Base-by-base conservation (phyloP, 64 coral and sea anemone species). In the Astreopora myriophthalma region DNA sequence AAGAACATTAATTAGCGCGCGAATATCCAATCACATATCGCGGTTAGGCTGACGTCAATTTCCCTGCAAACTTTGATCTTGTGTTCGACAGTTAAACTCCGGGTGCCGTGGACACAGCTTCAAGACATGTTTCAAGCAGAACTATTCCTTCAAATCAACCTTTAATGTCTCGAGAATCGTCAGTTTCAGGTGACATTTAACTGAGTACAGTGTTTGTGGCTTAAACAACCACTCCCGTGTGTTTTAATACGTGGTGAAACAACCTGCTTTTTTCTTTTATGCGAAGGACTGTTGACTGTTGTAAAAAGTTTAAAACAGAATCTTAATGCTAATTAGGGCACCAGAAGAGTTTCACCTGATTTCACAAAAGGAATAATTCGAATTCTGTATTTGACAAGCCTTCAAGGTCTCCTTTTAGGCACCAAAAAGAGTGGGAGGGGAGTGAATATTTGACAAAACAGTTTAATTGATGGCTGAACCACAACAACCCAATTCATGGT, bases 11-110 rank as follows among this genome's bases (percentile, higher is more conserved):
- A 83, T 83, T 83, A 83, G 34, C 8, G 19, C 20, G 57, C 32
- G 12, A 48, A 33, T 23, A 83, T 16, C 79, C 79, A 83, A 83
- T 83, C 79, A 83, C 28, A 65, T 57, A 9, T 37, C 55, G 55
- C 14, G 32, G 17, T 63, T 35, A 7, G 38, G 57, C 79, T 83
- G 55, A 83, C 79, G 79, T 38, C 20, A 83, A 57, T 22, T 83
- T 64, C 33, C 5, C 14, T 35, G 11, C 79, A 13, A 55, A 11
- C 42, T 64, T 25, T 64, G 79, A 83, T 39, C 22, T 30, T 58
- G 76, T 80, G 29, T 80, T 80, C 48, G 6, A 14, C 14, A 22
- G 31, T 73, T 0, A 22, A 37, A 6, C 5, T 46, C 12, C 40
- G 48, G 46, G 27, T 29, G 27, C 19, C 8, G 25, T 28, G 2